Evolutionary conservation across 2,888 invertebrate genomes (phyloP), one percentile per base, ranked within the genome.

Genomic region (Quadroppia sp.): DNA sequence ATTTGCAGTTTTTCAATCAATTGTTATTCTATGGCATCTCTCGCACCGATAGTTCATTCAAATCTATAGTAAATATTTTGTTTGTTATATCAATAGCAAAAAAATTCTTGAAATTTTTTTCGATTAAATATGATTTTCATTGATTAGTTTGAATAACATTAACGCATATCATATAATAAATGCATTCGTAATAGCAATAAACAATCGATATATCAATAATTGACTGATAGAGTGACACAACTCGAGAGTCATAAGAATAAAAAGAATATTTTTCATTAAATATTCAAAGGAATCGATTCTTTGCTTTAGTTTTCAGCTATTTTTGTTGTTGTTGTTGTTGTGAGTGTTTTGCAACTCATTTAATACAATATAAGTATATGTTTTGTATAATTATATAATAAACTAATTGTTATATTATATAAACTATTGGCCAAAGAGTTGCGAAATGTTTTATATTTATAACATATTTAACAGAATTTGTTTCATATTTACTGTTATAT

Each of bases 1-100:
- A 64, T 64, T 64, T 64, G 64, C 64, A 64, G 53, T 53, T 64
- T 40, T 40, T 40, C 56, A 56, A 56, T 56, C 28, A 56, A 56
- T 56, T 56, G 11, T 30, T 17, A 28, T 9, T 64, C 23, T 61
- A 61, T 61, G 32, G 61, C 32, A 30, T 64, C 64, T 30, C 36
- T 20, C 15, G 13, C 17, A 56, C 23, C 30, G 56, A 56, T 28
- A 56, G 28, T 28, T 36, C 36, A 36, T 36, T 36, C n/a, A n/a
- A 36, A 36, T 36, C 11, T 36, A 36, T 36, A 7, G 36, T 36
- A 7, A 36, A 11, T 36, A n/a, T 36, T 36, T 36, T 36, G 36
- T 36, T 36, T 25, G n/a, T 1, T 4, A 6, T 20, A 20, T 2
- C 23, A 53, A 53, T 53, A 17, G 23, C 20, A 20, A 23, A 53